Evolutionary conservation across 2,888 invertebrate genomes (phyloP), one percentile per base, ranked within the genome.

Genomic region (Tholera decimalis): DNA sequence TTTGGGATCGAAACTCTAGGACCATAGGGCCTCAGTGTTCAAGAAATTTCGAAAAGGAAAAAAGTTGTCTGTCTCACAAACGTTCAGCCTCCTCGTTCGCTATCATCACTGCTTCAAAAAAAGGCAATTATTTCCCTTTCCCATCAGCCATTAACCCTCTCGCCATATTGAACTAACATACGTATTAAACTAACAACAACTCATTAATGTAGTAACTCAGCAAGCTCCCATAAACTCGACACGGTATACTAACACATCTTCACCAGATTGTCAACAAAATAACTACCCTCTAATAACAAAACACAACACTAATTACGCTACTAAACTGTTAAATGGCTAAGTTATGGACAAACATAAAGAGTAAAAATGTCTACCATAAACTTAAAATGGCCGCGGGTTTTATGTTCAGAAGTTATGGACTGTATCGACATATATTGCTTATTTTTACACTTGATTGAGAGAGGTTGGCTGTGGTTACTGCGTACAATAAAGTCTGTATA

Each of bases 281-380:
- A 70, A 43, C 28, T 22, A 15, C 41, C 41, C 24, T 30, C 33
- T 60, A 51, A 70, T 75, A 59, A 35, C 55, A 72, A 47, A 72
- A 73, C 24, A 64, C 51, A 59, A 65, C 73, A 65, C 80, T 82
- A 79, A 80, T 82, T 69, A 69, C 58, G 54, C 50, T 59, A 79
- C 55, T 74, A 71, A 80, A 64, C 55, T 59, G 33, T 59, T 50
- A 67, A 78, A 78, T 54, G 57, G 22, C 56, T 9, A 24, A 65
- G 44, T 78, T 69, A 83, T 68, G 46, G 60, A 60, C 50, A 60
- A 28, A 74, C 65, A 66, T 76, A 50, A 74, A 77, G 59, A 61
- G 35, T 73, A 70, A 71, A 71, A 70, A 76, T 57, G 46, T 79
- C 18, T 49, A 39, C 55, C 73, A 59, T 73, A 56, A 65, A 58